Evolutionary conservation across 2,797 vertebrate genomes (phyloP), one percentile per base, ranked within the genome.

Genomic region (Alfaro cultratus): DNA sequence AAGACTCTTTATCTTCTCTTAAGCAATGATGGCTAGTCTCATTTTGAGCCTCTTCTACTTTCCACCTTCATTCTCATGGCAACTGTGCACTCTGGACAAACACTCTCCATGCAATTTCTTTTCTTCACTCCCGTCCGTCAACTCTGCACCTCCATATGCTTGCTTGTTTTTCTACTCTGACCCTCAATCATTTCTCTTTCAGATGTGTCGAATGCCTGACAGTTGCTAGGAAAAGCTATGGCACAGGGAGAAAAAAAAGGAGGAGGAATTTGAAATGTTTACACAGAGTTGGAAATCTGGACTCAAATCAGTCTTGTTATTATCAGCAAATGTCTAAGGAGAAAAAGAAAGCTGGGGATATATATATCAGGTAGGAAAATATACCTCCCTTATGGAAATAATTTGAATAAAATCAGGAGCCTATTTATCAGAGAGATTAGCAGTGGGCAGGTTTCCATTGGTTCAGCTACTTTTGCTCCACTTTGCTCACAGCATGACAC

Each of bases 71-170:
- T 87, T 92, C 93, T 91, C 90, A 91, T 90, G 88, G 90, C 86
- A 95, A 95, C 91, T 88, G 89, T 87, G 91, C 90, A 87, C 87
- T 93, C 90, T 90, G 85, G 83, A 91, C 82, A 93, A 93, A 92
- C 89, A 90, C 84, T 84, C 81, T 71, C 62, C 16, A 8, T 34
- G 80, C 86, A 86, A 85, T 91, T 83, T 89, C 81, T 85, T 80
- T 76, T 87, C 89, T 88, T 77, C 71, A 29, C 80, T 80, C 76
- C 80, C 76, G 78, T n/a, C 68, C 47, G 8, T 73, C 80, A 73
- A 77, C 75, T 62, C 76, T 51, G 57, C 79, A 76, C 76, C 81
- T 67, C 83, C 78, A 81, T 83, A 62, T 74, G 68, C 75, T 67
- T 78, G 72, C 47, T 80, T 79, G 39, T 82, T 80, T 87, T 83